A percentile compares a stretch with the other conserved stretches of the same genome.
Conservation (phyloP, 1,140 invertebrate genomes). For the Polypedilum vanderplanki region DNA sequence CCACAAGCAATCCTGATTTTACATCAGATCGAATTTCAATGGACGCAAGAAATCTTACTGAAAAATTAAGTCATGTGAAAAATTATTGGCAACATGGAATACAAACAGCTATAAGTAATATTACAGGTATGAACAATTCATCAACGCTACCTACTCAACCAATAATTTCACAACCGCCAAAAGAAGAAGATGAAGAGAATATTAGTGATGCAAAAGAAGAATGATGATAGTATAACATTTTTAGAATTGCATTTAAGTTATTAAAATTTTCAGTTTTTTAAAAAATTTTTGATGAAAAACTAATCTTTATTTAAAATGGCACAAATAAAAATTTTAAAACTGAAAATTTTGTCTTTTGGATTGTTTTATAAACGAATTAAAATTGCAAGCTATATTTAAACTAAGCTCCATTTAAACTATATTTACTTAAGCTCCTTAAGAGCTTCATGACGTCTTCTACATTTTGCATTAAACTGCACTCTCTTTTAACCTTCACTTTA, state of each 20-base stretch:
- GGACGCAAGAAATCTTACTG: slow-evolving; percentile 7
- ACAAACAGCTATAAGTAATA: neutral
- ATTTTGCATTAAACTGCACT: too few species aligned
- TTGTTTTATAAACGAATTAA: neutral
- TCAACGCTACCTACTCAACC: too few species aligned
- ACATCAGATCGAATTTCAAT: neutral
- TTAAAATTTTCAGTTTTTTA: too few species aligned
- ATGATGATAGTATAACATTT: neutral
- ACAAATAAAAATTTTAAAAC: neutral
- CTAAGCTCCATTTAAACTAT: too few species aligned
- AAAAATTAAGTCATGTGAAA: neutral
- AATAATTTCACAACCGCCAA: neutral
- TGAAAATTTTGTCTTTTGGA: neutral
- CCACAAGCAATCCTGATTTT: neutral
- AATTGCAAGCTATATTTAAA: too few species aligned
- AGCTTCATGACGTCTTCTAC: too few species aligned
- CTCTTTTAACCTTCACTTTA: too few species aligned
- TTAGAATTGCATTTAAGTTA: neutral
- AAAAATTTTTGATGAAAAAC: neutral
- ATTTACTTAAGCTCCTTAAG: too few species aligned
- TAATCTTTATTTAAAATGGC: neutral
- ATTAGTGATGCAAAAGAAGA: neutral
- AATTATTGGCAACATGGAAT: slow-evolving; percentile 15
- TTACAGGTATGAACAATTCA: neutral
- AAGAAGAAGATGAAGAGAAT: slow-evolving; percentile 3